phyloP scores from a whole-genome alignment of 2,113 vertebrate genomes.

The Sus scrofa region T2T-Sscrofa CM000814.6:130221001-130221500 shows the following conservation, averaged over 20 bases:
- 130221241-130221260: background rate
- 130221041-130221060: accelerated
- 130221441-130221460: slow-evolving; percentile 34
- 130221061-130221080: background rate
- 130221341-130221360: background rate
- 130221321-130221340: background rate
- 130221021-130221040: too few relatives aligned
- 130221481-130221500: slow-evolving; percentile 37
- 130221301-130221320: background rate
- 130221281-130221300: slow-evolving; percentile 16
- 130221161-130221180: slow-evolving; percentile 61
- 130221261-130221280: background rate
- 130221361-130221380: background rate
- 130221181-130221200: slow-evolving; percentile 53
- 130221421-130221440: background rate
- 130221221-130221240: background rate
- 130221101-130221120: slow-evolving; percentile 46
- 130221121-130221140: slow-evolving; percentile 51
- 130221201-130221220: slow-evolving; percentile 50
- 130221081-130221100: accelerated
- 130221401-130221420: background rate
- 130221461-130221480: slow-evolving; percentile 64
- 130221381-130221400: background rate
- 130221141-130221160: slow-evolving; percentile 53
- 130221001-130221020: background rate